Evolutionary conservation across 2,113 vertebrate species (phyloP), one percentile per base, ranked within the genome.

Genomic region (Leucosticte australis): DNA sequence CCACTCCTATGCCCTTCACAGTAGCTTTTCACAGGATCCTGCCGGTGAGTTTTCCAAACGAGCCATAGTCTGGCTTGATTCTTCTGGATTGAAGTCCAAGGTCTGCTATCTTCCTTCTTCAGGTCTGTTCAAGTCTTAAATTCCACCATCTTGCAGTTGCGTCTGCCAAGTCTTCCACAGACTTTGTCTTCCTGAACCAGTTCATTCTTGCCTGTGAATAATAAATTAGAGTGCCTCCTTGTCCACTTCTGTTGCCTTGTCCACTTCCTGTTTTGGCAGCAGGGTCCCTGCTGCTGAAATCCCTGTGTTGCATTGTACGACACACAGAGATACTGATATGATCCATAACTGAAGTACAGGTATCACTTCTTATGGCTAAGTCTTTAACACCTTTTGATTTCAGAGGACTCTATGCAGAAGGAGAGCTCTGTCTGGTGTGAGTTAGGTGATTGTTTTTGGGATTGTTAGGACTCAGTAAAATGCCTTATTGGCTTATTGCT

Each of bases 281-380:
- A 80, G 49, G 15, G 46, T 70, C 15, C 13, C n/a, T 5, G 3
- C 19, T 62, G 28, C 27, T 70, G 24, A 77, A 83, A 31, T 83
- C 13, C 24, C 3, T 47, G 7, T 9, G n/a, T 52, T 87, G 11
- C 60, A 44, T 53, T 83, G 31, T 87, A 7, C 20, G 41, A 7
- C 28, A 37, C 11, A 4, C 30, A n/a, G 1, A 14, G 8, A 8
- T 27, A 23, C 23, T 65, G 39, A 11, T 39, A 24, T 0, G 3
- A 14, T 56, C 27, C 27, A 8, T 60, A 65, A 47, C 17, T 69
- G 57, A 65, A 62, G 28, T 47, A 15, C 31, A 33, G 3, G 0
- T 73, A 12, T 21, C 6, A 12, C 12, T 83, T 64, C 53, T 35
- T 52, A 41, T 7, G 12, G 28, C 42, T n/a, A 35, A 56, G 17